Percentiles rank a stretch among this genome's conserved stretches.
Evolutionary conservation across 2,797 vertebrate genomes (phyloP).

Genomic region (Amblyopsis hoosieri): DNA sequence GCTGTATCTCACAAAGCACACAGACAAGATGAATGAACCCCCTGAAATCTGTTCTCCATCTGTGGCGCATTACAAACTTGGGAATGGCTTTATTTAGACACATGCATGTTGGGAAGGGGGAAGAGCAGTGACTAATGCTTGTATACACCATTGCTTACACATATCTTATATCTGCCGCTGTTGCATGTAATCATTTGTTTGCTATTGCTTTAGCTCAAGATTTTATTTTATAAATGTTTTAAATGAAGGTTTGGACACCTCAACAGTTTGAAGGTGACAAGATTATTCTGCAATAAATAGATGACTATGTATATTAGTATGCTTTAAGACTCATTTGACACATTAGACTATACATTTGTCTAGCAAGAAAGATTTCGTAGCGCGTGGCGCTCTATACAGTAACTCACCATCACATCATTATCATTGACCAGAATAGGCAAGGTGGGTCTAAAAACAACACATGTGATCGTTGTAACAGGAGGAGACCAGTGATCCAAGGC

Average conservation of each 20-base stretch:
- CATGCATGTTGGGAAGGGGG: conserved; percentile 35
- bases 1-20: conserved; percentile 13
- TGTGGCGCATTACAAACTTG: conserved; percentile 51
- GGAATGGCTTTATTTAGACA: conserved; percentile 45
- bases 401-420: neutral
- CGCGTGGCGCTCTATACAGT: no score
- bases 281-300: no score
- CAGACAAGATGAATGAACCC: conserved; percentile 50
- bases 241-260: no score
- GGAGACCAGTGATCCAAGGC: neutral
- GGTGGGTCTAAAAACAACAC: neutral
- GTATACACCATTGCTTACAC: conserved; percentile 4
- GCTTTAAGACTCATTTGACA: no score
- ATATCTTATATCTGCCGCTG: neutral
- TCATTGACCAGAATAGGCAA: neutral
- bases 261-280: no score
- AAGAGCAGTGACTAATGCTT: neutral
- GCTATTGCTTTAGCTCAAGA: neutral
- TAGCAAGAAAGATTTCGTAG: no score
- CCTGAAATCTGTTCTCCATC: conserved; percentile 50
- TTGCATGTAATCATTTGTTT: conserved; percentile 5
- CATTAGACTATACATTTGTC: no score
- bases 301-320: no score
- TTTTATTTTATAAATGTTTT: no score
- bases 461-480: neutral